These are phyloP conservation scores for Thereva nobilitata DNA, from an alignment of 2,888 invertebrate species.

Conservation along the genomic window DNA sequence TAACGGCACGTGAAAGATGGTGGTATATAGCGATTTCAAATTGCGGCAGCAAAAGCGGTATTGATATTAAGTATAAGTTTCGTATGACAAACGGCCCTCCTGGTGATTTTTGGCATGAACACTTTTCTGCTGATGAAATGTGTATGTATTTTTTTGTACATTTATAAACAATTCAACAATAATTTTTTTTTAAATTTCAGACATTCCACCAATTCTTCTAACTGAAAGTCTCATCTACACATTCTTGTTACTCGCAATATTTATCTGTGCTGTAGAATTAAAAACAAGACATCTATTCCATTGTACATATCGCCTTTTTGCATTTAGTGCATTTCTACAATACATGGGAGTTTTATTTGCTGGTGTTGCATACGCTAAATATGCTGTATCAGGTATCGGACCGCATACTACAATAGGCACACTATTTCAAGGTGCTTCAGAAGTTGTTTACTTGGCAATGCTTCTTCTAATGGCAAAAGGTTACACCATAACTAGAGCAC, in stretches of 20 bases:
- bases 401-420: constrained; percentile 61
- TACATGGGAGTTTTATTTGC: constrained; percentile 71
- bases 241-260: constrained; percentile 70
- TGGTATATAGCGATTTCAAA: constrained; percentile 91
- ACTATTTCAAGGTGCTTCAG: constrained; percentile 67
- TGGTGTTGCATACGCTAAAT: constrained; percentile 73
- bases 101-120: constrained; percentile 82
- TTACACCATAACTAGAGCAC: constrained; percentile 85
- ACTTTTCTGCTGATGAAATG: constrained; percentile 94
- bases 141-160: constrained; percentile 65
- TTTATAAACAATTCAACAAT: not conserved
- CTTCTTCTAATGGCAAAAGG: constrained; percentile 85
- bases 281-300: constrained; percentile 81
- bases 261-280: constrained; percentile 75
- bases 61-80: constrained; percentile 78
- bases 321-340: constrained; percentile 72
- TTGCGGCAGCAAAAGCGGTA: constrained; percentile 74
- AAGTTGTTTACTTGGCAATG: constrained; percentile 75
- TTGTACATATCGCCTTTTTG: constrained; percentile 84
- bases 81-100: constrained; percentile 85
- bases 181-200: constrained; percentile 61
- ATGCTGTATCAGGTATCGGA: constrained; percentile 74
- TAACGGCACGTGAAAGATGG: constrained; percentile 85
- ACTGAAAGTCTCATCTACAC: constrained; percentile 74
- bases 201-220: constrained; percentile 81